phyloP scores from a whole-genome alignment of 2,113 vertebrate genomes.

The Oryzias melastigma region DNA sequence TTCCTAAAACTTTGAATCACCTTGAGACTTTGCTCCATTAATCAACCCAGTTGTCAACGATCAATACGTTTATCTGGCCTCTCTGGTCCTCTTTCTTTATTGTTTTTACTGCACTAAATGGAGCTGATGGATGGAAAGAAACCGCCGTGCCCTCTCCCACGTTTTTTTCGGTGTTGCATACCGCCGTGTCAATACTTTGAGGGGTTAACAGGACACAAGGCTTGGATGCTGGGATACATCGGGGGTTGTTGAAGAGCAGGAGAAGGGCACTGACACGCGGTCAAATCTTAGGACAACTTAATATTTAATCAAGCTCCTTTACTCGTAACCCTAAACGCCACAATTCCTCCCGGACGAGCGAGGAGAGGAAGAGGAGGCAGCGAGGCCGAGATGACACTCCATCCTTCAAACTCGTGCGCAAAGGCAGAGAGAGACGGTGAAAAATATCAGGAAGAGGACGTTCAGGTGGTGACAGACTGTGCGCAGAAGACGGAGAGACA shows the following conservation, averaged over 20 bases:
- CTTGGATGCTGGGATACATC: conserved; percentile 1
- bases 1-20: conserved; percentile 39
- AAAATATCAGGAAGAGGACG: conserved; percentile 11
- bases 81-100: conserved; percentile 44
- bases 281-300: conserved; percentile 63
- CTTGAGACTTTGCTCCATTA: conserved; percentile 34
- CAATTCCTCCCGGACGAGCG: conserved; percentile 38
- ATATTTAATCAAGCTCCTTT: conserved; percentile 66
- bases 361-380: conserved; percentile 24
- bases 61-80: conserved; percentile 51
- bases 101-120: conserved; percentile 22
- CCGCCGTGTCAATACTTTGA: conserved; percentile 40
- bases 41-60: conserved; percentile 35
- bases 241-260: conserved; percentile 13
- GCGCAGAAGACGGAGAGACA: conserved; percentile 31
- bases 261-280: conserved; percentile 42
- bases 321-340: conserved; percentile 56
- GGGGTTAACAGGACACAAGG: conserved; percentile 30
- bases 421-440: conserved; percentile 24
- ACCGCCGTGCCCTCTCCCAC: conserved; percentile 27
- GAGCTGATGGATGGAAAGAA: conserved; percentile 57
- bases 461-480: conserved; percentile 11
- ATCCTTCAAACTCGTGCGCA: conserved; percentile 32
- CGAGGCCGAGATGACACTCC: conserved; percentile 26
- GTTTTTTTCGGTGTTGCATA: conserved; percentile 29